Conservation (phyloP, 2,797 vertebrate genomes). For the Myotis pilosus region DNA sequence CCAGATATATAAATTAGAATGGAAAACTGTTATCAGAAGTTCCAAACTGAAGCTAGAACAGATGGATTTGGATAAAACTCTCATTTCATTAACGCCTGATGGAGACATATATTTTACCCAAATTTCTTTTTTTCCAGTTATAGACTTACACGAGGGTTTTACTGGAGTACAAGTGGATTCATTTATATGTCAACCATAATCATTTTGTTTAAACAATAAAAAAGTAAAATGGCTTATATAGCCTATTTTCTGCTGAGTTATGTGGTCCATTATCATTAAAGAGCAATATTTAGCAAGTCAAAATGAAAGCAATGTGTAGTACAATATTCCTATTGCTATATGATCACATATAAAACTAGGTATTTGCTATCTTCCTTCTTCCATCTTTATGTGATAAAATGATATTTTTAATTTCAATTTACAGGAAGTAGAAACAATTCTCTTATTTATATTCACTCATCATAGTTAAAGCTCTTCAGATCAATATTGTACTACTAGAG, state of each 20-base stretch:
- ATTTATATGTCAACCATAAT: not conserved
- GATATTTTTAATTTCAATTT: not conserved
- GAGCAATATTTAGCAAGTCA: not conserved
- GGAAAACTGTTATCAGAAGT: not conserved
- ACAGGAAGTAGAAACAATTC: not conserved
- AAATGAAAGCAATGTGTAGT: not conserved
- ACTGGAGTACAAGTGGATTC: not conserved
- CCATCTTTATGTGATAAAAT: not conserved
- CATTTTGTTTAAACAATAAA: constrained; percentile 4
- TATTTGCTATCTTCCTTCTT: not conserved
- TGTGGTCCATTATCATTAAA: not conserved
- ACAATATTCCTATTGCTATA: not conserved
- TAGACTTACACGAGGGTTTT: not conserved
- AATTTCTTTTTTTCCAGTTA: not conserved
- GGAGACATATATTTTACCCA: not conserved
- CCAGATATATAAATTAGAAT: not conserved
- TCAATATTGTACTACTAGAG: not conserved
- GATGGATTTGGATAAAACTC: not conserved
- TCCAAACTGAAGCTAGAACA: not conserved
- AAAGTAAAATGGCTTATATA: not conserved
- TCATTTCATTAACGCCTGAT: not conserved
- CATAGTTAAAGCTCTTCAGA: not conserved
- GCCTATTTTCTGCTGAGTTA: constrained; percentile 22
- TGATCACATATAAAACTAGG: not conserved
- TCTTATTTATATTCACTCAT: constrained; percentile 27